These are phyloP conservation scores for Chaitophorus viminalis DNA, from an alignment of 2,888 invertebrate species.

Conservation along the genomic window DNA sequence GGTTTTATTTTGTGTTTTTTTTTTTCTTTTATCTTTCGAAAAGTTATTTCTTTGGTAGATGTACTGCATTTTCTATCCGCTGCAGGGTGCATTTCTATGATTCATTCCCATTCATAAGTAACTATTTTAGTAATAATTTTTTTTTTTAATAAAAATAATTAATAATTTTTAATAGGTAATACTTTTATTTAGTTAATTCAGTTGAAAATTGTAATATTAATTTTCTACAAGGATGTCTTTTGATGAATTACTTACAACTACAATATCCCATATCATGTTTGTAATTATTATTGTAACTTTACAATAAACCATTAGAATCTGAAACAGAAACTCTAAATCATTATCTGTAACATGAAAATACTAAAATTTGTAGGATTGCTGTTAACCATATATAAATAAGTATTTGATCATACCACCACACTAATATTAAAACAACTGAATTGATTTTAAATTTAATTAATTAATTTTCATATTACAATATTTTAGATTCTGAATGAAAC, in stretches of 20 bases:
- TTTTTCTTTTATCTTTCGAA: slow-evolving; percentile 38
- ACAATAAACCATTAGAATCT: slow-evolving; percentile 27
- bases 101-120: slow-evolving; percentile 52
- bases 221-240: slow-evolving; percentile 37
- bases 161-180: background rate
- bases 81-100: slow-evolving; percentile 49
- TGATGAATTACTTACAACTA: slow-evolving; percentile 50
- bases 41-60: slow-evolving; percentile 25
- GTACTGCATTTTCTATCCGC: slow-evolving; percentile 28
- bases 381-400: background rate
- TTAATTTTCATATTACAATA: background rate
- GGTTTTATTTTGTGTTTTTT: slow-evolving; percentile 32
- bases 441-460: background rate
- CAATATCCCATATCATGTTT: slow-evolving; percentile 34
- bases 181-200: background rate
- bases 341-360: background rate
- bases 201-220: slow-evolving; percentile 22
- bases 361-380: slow-evolving; percentile 60
- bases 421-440: background rate
- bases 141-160: slow-evolving; percentile 6
- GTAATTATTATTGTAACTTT: slow-evolving; percentile 6
- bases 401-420: background rate
- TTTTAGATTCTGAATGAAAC: too few species aligned
- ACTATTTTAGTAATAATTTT: slow-evolving; percentile 16
- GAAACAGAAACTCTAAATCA: slow-evolving; percentile 14